These are phyloP conservation scores for Dromaius novaehollandiae DNA, from an alignment of 2,113 vertebrate genomes.

Conservation along the genomic window DNA sequence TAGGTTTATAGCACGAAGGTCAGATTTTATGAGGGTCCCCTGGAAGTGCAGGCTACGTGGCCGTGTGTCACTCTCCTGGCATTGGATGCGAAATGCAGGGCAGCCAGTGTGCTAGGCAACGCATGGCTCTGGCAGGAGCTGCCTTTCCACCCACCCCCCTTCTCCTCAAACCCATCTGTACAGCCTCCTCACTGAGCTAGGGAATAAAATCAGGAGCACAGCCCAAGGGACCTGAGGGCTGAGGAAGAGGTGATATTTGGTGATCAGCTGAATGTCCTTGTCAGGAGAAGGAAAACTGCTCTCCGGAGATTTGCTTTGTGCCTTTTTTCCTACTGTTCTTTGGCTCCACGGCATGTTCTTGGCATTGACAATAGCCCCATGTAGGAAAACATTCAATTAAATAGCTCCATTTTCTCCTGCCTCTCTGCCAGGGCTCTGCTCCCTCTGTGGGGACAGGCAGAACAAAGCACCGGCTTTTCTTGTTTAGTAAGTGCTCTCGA, in stretches of 20 bases:
- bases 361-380: not conserved
- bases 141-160: fast-evolving
- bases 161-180: not conserved
- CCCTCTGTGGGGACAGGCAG: not conserved
- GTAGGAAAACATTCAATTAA: not conserved
- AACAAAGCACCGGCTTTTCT: not conserved
- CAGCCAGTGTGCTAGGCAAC: not conserved
- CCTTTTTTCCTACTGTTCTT: not conserved
- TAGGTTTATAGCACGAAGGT: slow-evolving; percentile 17
- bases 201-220: not conserved
- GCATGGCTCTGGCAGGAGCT: not conserved
- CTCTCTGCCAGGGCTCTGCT: not conserved
- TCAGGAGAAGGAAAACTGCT: not conserved
- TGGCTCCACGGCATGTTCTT: not conserved
- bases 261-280: not conserved
- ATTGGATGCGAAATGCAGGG: not conserved
- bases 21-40: slow-evolving; percentile 26
- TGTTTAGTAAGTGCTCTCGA: fast-evolving
- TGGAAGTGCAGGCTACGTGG: not conserved
- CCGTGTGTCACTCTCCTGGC: not conserved
- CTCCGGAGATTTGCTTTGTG: not conserved
- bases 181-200: not conserved
- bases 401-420: not conserved
- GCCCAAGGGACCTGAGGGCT: not conserved
- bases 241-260: not conserved